Percentiles rank a stretch among this genome's conserved stretches.
These are phyloP conservation scores for Pseudomyrmex pallidus DNA, from an alignment of 1,140 invertebrate species.

Conservation along the genomic window DNA sequence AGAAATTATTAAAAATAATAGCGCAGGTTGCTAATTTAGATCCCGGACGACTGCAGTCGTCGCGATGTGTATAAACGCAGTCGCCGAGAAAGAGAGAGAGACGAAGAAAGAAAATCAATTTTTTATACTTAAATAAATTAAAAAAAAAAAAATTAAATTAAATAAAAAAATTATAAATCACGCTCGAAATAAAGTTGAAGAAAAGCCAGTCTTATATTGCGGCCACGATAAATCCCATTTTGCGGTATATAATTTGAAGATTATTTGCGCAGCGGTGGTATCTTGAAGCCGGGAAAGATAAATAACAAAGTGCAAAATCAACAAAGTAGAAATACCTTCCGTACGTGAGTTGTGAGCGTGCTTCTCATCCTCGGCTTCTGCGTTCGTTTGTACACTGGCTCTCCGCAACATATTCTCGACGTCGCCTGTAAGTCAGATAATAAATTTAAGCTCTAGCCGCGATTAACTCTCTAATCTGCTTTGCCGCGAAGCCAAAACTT, in stretches of 20 bases:
- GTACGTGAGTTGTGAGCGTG: slow-evolving; percentile 52
- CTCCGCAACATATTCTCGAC: slow-evolving; percentile 74
- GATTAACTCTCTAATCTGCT: slow-evolving; percentile 56
- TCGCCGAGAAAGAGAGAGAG: neutral
- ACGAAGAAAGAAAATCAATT: slow-evolving; percentile 15
- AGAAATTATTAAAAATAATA: slow-evolving; percentile 59
- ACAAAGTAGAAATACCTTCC: slow-evolving; percentile 63
- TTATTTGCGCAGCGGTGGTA: slow-evolving; percentile 1
- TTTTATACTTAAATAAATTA: neutral
- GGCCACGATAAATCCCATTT: neutral
- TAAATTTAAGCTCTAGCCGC: slow-evolving; percentile 51
- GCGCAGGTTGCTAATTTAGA: slow-evolving; percentile 14
- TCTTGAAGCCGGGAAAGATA: neutral
- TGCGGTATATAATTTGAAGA: neutral
- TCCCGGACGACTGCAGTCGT: neutral
- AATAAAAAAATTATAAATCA: neutral
- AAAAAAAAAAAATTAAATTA: neutral
- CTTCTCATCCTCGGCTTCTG: slow-evolving; percentile 41
- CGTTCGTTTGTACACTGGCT: slow-evolving; percentile 62
- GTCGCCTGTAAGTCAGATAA: slow-evolving; percentile 74
- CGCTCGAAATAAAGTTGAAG: no score
- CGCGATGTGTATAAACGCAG: slow-evolving; percentile 12
- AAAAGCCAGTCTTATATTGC: neutral
- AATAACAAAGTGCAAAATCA: slow-evolving; percentile 47
- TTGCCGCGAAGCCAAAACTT: slow-evolving; percentile 40